A percentile compares a stretch with the other conserved stretches of the same genome.
Conservation (phyloP, 2,888 invertebrate genomes). For the Ormyrus pomaceus region DNA sequence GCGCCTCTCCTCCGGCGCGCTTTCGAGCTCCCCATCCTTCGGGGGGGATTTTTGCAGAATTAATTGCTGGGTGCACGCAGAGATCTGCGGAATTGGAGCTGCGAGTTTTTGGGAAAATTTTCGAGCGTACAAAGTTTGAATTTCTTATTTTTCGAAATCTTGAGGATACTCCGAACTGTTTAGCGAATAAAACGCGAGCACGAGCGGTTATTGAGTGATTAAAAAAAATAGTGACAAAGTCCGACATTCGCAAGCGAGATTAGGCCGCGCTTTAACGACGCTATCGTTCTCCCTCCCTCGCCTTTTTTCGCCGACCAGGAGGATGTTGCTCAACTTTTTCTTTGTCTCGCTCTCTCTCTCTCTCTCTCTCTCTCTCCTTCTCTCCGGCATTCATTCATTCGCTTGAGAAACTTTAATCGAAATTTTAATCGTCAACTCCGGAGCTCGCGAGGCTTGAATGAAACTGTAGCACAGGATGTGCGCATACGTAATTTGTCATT, state of each 20-base stretch:
- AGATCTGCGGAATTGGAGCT: no score
- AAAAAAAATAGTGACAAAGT: constrained; percentile 19
- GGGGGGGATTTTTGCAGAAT: no score
- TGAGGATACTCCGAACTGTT: no score
- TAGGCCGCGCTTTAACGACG: neutral
- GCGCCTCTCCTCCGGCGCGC: neutral
- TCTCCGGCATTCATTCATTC: no score
- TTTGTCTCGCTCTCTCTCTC: neutral
- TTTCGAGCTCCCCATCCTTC: no score
- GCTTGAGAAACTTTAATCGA: constrained; percentile 41
- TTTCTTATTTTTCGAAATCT: no score
- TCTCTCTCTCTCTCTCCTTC: neutral
- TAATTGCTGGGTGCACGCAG: no score
- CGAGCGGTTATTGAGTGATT: no score
- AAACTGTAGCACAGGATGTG: neutral
- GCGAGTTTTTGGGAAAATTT: no score
- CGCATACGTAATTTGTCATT: no score
- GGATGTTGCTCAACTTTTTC: constrained; percentile 36
- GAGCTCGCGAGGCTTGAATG: neutral
- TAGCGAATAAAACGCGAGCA: no score
- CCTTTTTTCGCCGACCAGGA: neutral
- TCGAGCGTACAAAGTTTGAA: no score
- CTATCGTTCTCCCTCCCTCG: constrained; percentile 8
- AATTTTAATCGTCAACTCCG: constrained; percentile 10
- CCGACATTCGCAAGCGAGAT: constrained; percentile 16